Evolutionary conservation across 2,888 invertebrate genomes (phyloP), one percentile per base, ranked within the genome.

Genomic region (Heterodera filipjevi): DNA sequence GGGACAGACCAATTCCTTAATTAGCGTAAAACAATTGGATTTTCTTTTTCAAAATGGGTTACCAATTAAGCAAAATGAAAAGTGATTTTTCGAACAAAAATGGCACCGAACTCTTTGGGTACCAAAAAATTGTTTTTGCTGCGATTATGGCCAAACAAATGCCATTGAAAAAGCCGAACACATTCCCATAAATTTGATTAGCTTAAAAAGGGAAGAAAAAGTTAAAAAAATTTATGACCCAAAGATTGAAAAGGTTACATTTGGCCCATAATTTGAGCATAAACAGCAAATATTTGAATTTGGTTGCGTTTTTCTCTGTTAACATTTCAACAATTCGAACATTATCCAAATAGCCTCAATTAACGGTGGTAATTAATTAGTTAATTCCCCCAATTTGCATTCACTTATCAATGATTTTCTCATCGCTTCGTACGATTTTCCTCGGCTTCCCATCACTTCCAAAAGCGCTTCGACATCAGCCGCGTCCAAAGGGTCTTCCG

Each of bases 31-130:
- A 59, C 27, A 59, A 10, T 59, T 3, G 6, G 27, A 59, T 22
- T 6, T 27, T 59, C 39, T 39, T 39, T n/a, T n/a, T n/a, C n/a
- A n/a, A 53, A 59, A 27, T 59, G 39, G 39, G 39, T 59, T n/a
- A 59, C 59, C 59, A 59, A 59, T 27, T 59, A 6, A 59, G n/a
- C 16, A 68, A 19, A 33, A 35, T 32, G 32, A 33, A 59, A 6
- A 59, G 12, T 22, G 22, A n/a, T 59, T 59, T 59, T 59, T 59
- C 59, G 59, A 59, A 59, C 12, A 59, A 59, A 59, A 59, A 59
- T n/a, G 59, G n/a, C 59, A 59, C 59, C 59, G 59, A 59, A 59
- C 59, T 59, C n/a, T 59, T 59, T 27, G 59, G 59, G n/a, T 59
- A 59, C 59, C 59, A 59, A 27, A 59, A 68, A 22, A 35, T 35